A percentile compares a stretch with the other conserved stretches of the same genome.
Conservation (phyloP, 2,797 vertebrate genomes). For the Peromyscus aztecus region DNA sequence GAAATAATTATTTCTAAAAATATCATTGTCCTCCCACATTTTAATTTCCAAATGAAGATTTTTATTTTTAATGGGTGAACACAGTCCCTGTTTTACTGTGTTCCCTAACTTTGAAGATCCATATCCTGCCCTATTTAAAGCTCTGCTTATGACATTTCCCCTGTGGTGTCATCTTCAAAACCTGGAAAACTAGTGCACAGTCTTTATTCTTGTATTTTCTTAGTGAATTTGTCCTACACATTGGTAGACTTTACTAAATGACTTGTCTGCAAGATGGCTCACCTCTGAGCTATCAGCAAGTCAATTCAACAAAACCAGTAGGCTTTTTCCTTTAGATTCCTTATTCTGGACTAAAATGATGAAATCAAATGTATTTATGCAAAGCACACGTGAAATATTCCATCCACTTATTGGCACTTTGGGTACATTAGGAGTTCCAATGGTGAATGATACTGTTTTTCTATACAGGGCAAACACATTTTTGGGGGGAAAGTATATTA, state of each 20-base stretch:
- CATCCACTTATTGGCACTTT: not conserved
- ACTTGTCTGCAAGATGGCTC: not conserved
- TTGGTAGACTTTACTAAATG: not conserved
- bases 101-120: not conserved
- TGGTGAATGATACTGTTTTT: not conserved
- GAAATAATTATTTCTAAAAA: conserved; percentile 64
- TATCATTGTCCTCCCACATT: not conserved
- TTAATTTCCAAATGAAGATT: not conserved
- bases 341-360: conserved; percentile 3
- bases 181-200: not conserved
- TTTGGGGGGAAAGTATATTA: not conserved
- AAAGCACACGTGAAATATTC: not conserved
- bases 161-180: not conserved
- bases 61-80: not conserved
- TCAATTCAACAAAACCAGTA: not conserved
- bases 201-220: conserved; percentile 23
- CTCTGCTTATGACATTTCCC: not conserved
- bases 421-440: not conserved
- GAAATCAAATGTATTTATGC: not conserved
- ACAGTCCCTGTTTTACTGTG: not conserved
- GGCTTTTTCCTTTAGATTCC: not conserved
- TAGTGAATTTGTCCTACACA: not conserved
- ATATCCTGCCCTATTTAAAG: conserved; percentile 15
- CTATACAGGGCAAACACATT: not conserved
- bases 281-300: not conserved